These are phyloP conservation scores for Nannoperca australis DNA, from an alignment of 2,797 vertebrate genomes.

Conservation along the genomic window DNA sequence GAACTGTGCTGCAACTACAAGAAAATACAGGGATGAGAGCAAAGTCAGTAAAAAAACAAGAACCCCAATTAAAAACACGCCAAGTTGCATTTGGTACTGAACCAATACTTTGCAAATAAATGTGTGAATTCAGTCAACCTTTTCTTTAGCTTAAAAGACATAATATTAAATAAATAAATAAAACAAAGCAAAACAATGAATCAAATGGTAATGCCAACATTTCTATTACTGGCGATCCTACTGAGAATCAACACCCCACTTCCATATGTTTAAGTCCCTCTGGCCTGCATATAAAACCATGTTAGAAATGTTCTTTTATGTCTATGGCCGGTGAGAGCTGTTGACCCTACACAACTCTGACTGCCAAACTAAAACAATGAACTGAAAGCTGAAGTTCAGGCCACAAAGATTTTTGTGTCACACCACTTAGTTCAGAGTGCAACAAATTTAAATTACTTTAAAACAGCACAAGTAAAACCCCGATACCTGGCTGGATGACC, in stretches of 20 bases:
- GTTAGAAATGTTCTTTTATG: no score
- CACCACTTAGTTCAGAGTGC: not conserved
- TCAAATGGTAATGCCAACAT: not conserved
- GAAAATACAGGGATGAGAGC: not conserved
- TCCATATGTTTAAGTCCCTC: not conserved
- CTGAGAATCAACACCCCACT: not conserved
- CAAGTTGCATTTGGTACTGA: not conserved
- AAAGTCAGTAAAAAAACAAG: not conserved
- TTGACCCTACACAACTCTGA: not conserved
- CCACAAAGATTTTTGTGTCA: not conserved
- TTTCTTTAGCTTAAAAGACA: not conserved
- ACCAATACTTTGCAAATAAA: not conserved
- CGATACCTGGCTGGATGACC: conserved; percentile 94
- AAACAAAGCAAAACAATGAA: not conserved
- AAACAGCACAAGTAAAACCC: not conserved
- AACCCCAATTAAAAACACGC: not conserved
- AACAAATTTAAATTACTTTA: not conserved
- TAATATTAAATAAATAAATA: not conserved
- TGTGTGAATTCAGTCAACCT: not conserved
- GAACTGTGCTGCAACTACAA: conserved; percentile 87
- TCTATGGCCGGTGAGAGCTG: no score
- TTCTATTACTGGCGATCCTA: not conserved
- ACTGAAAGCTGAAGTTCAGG: not conserved
- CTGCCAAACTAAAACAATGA: not conserved
- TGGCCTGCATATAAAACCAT: not conserved